These are phyloP conservation scores for Ophraella communa DNA, from an alignment of 2,888 invertebrate species.

Conservation along the genomic window DNA sequence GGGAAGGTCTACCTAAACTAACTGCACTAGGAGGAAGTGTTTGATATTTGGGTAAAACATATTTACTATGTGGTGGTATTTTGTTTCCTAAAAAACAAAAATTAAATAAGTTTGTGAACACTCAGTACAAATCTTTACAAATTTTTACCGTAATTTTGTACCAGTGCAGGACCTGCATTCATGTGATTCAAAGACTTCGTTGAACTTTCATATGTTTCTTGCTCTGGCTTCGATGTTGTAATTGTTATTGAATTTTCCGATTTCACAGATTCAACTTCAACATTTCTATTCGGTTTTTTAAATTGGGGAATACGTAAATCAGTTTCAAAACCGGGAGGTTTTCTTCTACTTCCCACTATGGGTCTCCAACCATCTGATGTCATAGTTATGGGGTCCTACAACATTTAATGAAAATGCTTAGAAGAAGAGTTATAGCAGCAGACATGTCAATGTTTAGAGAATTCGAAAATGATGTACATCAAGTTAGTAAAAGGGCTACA, in stretches of 20 bases:
- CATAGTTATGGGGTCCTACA: constrained; percentile 58
- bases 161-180: constrained; percentile 21
- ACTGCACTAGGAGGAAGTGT: constrained; percentile 23
- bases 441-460: no score
- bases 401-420: not conserved
- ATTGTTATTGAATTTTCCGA: constrained; percentile 36
- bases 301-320: constrained; percentile 48
- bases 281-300: constrained; percentile 45
- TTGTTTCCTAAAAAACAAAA: constrained; percentile 13
- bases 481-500: no score
- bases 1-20: constrained; percentile 22
- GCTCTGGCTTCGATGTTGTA: constrained; percentile 28
- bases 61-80: constrained; percentile 27
- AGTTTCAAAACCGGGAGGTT: constrained; percentile 36
- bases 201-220: constrained; percentile 14
- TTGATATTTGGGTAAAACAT: constrained; percentile 30
- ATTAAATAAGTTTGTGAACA: not conserved
- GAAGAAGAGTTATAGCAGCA: no score
- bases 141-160: constrained; percentile 14
- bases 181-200: constrained; percentile 25
- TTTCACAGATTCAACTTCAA: constrained; percentile 37
- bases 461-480: no score
- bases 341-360: constrained; percentile 60
- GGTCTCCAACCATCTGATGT: constrained; percentile 70
- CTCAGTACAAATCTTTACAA: not conserved